Evolutionary conservation across 2,113 vertebrate species (phyloP).

Genomic region (Emydocephalus ijimae): DNA sequence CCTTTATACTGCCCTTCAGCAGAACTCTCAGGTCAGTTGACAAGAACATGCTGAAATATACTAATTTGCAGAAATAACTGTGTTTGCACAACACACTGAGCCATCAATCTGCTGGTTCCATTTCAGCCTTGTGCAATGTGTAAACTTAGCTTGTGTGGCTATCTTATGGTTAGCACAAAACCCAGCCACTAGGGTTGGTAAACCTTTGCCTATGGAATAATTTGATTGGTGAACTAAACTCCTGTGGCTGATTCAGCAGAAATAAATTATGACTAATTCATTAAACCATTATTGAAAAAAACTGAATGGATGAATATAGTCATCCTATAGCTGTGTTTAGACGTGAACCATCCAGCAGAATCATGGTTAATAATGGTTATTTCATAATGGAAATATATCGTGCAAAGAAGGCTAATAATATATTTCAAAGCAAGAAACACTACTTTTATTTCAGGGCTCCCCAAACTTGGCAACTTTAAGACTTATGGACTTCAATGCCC

Average conservation of each 20-base stretch:
- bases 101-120: not conserved
- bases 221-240: not conserved
- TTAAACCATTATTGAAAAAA: not conserved
- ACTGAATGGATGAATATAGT: not conserved
- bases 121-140: not conserved
- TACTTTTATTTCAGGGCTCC: not conserved
- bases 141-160: not conserved
- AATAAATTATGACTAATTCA: not conserved
- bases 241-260: not conserved
- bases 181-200: not conserved
- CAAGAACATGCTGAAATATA: not conserved
- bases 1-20: not conserved
- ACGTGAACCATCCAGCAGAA: not conserved
- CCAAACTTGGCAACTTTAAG: not conserved
- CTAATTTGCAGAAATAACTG: not conserved
- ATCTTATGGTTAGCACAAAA: not conserved
- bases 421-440: not conserved
- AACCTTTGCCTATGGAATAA: not conserved
- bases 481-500: not conserved
- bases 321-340: not conserved
- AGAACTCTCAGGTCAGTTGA: not conserved
- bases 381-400: not conserved
- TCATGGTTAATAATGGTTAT: not conserved
- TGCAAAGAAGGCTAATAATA: not conserved
- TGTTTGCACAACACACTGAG: not conserved